Percentiles rank a stretch among this genome's conserved stretches.
Conservation (phyloP, 1,140 invertebrate genomes). For the Camponotus floridanus region DNA sequence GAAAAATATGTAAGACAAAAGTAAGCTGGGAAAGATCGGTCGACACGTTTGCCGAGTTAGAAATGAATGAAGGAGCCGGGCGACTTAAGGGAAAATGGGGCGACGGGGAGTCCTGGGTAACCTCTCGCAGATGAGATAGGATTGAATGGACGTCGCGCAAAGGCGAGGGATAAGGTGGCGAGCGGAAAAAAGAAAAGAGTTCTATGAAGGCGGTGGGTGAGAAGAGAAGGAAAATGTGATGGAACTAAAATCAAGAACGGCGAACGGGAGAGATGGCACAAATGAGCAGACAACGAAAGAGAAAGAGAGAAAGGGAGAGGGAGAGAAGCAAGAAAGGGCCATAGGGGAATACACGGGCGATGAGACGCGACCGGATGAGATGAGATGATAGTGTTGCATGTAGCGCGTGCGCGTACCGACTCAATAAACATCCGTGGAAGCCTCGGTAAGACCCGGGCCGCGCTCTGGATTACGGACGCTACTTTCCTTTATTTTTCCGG, state of each 20-base stretch:
- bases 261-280: background rate
- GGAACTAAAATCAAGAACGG: conserved; percentile 22
- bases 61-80: conserved; percentile 66
- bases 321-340: conserved; percentile 36
- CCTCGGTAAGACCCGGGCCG: conserved; percentile 81
- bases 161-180: conserved; percentile 56
- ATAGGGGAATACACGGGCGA: conserved; percentile 68
- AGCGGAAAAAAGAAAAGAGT: conserved; percentile 11
- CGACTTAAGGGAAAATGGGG: conserved; percentile 34
- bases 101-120: conserved; percentile 41
- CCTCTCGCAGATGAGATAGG: conserved; percentile 69
- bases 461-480: conserved; percentile 83
- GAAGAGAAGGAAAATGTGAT: conserved; percentile 39
- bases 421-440: conserved; percentile 84
- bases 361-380: conserved; percentile 79
- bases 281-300: conserved; percentile 51
- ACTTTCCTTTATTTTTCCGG: conserved; percentile 82
- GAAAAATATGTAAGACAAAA: conserved; percentile 11
- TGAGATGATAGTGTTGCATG: conserved; percentile 77
- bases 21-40: conserved; percentile 21
- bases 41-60: conserved; percentile 29
- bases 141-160: conserved; percentile 72
- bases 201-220: background rate
- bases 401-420: conserved; percentile 81
- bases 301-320: background rate